Base-by-base conservation (phyloP, 35 echinoderm and acorn worm genomes). In the Strongylocentrotus purpuratus region DNA sequence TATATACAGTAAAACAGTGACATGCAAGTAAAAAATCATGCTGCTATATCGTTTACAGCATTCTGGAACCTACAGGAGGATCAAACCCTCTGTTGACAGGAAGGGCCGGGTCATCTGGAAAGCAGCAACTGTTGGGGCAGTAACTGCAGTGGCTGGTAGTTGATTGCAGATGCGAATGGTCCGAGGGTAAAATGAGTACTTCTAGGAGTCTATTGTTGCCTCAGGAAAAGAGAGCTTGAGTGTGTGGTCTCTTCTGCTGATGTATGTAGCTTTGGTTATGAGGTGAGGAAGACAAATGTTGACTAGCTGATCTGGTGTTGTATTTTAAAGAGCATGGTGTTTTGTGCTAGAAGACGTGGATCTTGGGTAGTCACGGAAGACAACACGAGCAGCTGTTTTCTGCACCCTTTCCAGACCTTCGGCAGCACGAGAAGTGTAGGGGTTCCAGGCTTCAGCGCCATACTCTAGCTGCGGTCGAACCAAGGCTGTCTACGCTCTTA, bases 391-490 rank as follows among this genome's bases (percentile, higher is more conserved):
- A 85, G 94, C 94, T 33, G 59, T 14, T 70, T 61, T 58, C 47
- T 94, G 93, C 12, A 94, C 55, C 59, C 58, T 46, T 60, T 61
- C 48, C n/a, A 94, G 93, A 50, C 58, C 47, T 32, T 94, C 59
- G 48, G 32, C 47, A 58, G 47, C 59, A 70, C 33, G 32, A 4
- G 60, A 33, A 61, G 78, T 95, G 47, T 95, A 87, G 28, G 95
- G 95, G 20, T 95, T 95, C 50, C 95, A 90, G 20, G 48, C 46
- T 22, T 92, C 46, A 15, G 87, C 60, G 47, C 13, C 78, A 87
- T 96, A 96, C 46, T 96, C 95, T 22, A 96, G 65, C 47, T 96
- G 45, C 5, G 92, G 92, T 32, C 92, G 59, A 41, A 96, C 96
- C 18, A 96, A 33, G 4, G 85, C 33, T 31, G 58, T 33, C 46